These are phyloP conservation scores for Globia sparganii DNA, from an alignment of 2,888 invertebrate genomes.

Conservation along the genomic window DNA sequence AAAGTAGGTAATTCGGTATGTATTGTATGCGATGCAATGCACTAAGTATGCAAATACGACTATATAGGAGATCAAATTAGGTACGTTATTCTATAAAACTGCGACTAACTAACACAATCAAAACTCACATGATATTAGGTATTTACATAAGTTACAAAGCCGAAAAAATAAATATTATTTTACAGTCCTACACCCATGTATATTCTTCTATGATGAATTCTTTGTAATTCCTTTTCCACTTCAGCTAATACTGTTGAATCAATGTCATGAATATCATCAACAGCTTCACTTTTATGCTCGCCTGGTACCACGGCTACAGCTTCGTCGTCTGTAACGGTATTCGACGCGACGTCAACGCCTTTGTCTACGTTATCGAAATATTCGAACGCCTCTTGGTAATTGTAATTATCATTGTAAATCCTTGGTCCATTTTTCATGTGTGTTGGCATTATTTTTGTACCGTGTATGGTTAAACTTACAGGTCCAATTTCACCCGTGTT, in stretches of 20 bases:
- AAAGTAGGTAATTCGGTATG: background rate
- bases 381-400: slow-evolving; percentile 70
- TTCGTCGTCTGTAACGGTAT: slow-evolving; percentile 68
- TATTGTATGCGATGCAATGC: too few species aligned
- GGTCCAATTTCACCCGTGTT: slow-evolving; percentile 91
- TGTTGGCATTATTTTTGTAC: slow-evolving; percentile 91
- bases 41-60: background rate
- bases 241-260: slow-evolving; percentile 75
- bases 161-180: slow-evolving; percentile 8
- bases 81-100: background rate
- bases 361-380: slow-evolving; percentile 65
- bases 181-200: slow-evolving; percentile 57
- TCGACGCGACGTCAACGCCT: slow-evolving; percentile 64
- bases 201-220: slow-evolving; percentile 80
- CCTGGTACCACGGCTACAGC: slow-evolving; percentile 72
- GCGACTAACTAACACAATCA: slow-evolving; percentile 5
- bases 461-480: slow-evolving; percentile 92
- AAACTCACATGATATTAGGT: slow-evolving; percentile 4
- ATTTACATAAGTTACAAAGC: slow-evolving; percentile 26
- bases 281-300: slow-evolving; percentile 68
- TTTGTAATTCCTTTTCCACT: slow-evolving; percentile 81
- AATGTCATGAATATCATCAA: slow-evolving; percentile 64
- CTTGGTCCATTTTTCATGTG: slow-evolving; percentile 91
- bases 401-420: slow-evolving; percentile 89
- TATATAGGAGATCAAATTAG: slow-evolving; percentile 33